A percentile compares a stretch with the other conserved stretches of the same genome.
Conservation (phyloP, 2,888 invertebrate genomes). For the Andrena camellia region DNA sequence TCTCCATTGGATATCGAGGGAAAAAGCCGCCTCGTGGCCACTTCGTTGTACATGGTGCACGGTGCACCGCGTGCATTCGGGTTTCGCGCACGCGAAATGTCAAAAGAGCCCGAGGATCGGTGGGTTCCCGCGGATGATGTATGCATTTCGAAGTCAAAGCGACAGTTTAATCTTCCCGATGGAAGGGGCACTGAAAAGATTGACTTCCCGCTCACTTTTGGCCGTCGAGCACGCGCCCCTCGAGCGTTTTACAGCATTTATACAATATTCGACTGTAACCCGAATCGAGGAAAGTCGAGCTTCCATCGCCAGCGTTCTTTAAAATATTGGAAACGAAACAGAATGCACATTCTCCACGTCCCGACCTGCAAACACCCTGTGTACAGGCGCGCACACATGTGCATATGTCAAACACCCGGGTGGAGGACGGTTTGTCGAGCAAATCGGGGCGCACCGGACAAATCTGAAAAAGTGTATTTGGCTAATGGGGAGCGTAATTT, state of each 20-base stretch:
- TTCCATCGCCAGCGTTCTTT: background rate
- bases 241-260: conserved; percentile 12
- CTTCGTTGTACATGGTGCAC: background rate
- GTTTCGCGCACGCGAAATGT: background rate
- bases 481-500: conserved; percentile 39
- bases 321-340: conserved; percentile 19
- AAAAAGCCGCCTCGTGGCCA: conserved; percentile 25
- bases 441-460: background rate
- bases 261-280: conserved; percentile 25
- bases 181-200: conserved; percentile 28
- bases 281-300: background rate
- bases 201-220: conserved; percentile 9
- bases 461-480: conserved; percentile 18
- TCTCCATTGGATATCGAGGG: conserved; percentile 9
- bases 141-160: conserved; percentile 40
- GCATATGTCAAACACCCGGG: background rate
- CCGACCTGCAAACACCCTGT: background rate
- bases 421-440: background rate
- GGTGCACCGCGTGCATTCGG: background rate
- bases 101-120: conserved; percentile 8
- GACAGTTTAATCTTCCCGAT: conserved; percentile 54
- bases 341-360: background rate
- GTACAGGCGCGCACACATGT: background rate
- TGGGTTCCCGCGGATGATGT: conserved; percentile 21
- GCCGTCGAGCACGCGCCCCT: background rate